A percentile compares a stretch with the other conserved stretches of the same genome.
Conservation (phyloP, 2,797 vertebrate genomes). For the Taeniopygia guttata region DNA sequence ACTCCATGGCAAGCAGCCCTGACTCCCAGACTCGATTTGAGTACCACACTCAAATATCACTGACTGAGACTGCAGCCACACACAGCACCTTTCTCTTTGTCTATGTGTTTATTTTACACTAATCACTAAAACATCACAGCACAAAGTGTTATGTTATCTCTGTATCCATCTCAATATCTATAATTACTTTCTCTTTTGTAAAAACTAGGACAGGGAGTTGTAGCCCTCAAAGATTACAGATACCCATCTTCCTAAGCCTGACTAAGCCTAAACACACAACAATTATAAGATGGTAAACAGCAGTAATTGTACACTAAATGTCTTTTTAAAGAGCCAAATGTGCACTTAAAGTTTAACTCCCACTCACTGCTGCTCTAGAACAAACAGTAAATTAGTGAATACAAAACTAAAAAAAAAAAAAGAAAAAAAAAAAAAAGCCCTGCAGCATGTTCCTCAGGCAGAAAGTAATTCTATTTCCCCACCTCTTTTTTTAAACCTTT, state of each 20-base stretch:
- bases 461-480: slow-evolving; percentile 17
- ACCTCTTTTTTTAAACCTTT: background rate
- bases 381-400: slow-evolving; percentile 69
- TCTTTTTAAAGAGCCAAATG: slow-evolving; percentile 69
- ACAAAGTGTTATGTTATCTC: slow-evolving; percentile 20
- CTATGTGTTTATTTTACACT: background rate
- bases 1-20: background rate
- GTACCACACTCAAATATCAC: background rate
- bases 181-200: slow-evolving; percentile 58
- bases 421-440: background rate
- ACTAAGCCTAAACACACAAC: slow-evolving; percentile 57
- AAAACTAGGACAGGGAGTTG: slow-evolving; percentile 56
- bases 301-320: slow-evolving; percentile 66
- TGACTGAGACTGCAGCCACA: background rate
- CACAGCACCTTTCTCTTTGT: background rate
- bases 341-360: slow-evolving; percentile 68
- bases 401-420: slow-evolving; percentile 21
- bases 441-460: slow-evolving; percentile 30
- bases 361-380: slow-evolving; percentile 63
- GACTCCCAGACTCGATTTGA: background rate
- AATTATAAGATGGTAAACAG: slow-evolving; percentile 65
- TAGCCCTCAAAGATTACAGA: slow-evolving; percentile 66
- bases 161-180: slow-evolving; percentile 50
- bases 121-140: slow-evolving; percentile 35
- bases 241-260: slow-evolving; percentile 49